These are phyloP conservation scores for Ligdia adustata DNA, from an alignment of 2,888 invertebrate genomes.

Conservation along the genomic window DNA sequence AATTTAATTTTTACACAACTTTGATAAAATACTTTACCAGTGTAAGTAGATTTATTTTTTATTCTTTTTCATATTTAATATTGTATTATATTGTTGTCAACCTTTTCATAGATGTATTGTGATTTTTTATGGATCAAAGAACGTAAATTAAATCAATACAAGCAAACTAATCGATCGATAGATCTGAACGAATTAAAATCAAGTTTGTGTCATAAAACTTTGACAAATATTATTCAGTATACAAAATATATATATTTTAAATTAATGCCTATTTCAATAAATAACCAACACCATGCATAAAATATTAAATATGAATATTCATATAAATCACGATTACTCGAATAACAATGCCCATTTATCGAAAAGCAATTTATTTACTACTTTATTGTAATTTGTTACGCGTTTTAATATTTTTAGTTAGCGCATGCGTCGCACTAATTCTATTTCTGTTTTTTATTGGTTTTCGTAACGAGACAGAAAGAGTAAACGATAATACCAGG, in stretches of 20 bases:
- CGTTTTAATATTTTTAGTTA: constrained; percentile 65
- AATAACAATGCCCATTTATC: constrained; percentile 75
- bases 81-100: too few species aligned
- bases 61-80: too few species aligned
- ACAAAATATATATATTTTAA: constrained; percentile 55
- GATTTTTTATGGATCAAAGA: too few species aligned
- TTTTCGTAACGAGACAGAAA: constrained; percentile 48
- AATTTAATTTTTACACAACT: too few species aligned
- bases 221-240: constrained; percentile 54
- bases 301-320: constrained; percentile 78
- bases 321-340: constrained; percentile 79
- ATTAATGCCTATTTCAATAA: constrained; percentile 54
- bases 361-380: constrained; percentile 79
- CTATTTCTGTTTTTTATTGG: constrained; percentile 50
- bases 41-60: too few species aligned
- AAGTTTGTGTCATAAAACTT: constrained; percentile 53
- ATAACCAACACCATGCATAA: constrained; percentile 54
- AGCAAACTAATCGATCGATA: too few species aligned
- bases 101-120: too few species aligned
- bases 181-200: too few species aligned
- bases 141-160: too few species aligned
- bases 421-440: constrained; percentile 50
- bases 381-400: constrained; percentile 82
- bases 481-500: constrained; percentile 50
- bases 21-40: too few species aligned